Base-by-base conservation (phyloP, 2,113 vertebrate genomes). In the Lampris megalopsis region DNA sequence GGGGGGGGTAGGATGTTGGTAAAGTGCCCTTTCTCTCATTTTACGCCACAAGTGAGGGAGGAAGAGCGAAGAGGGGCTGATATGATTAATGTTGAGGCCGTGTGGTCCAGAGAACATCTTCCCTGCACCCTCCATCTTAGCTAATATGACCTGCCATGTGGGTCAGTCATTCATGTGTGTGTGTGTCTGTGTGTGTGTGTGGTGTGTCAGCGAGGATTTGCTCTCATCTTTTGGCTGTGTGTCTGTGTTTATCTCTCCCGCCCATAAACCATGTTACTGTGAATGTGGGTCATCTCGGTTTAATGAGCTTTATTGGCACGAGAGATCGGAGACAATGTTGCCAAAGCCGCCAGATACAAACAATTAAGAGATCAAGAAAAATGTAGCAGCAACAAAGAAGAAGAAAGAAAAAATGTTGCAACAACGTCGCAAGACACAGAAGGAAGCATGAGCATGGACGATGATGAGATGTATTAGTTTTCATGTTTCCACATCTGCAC, bases 131-230 rank as follows among this genome's bases (percentile, higher is more conserved):
- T 90, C 86, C 84, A 86, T 92, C 91, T 90, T 89, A 64, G 85
- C 84, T 91, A 92, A 92, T 89, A 86, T 86, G 83, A 89, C 88
- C 87, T 91, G 90, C 89, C 89, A 93, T 88, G 73, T 89, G 85
- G 90, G 89, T 88, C 88, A 88, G 78, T 86, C 81, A 77, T 78
- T 81, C 79, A 63, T 56, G 57, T 60, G 68, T 81, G 72, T 75
- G 77, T 67, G 57, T 41, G 35, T 68, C 68, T 69, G 78, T 54
- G 52, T 63, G 79, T 70, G 50, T 40, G 73, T 66, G 40, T 69
- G 65, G 9, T 41, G 59, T 42, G 37, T 5, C 9, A 47, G 62
- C 48, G 48, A 68, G 63, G 59, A 45, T 6, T 37, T 3, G 68
- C 56, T 70, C 43, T 68, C 5, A 37, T 61, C 24, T 24, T 74